Conservation (phyloP, 2,113 vertebrate species). For the human (Homo sapiens) region DNA sequence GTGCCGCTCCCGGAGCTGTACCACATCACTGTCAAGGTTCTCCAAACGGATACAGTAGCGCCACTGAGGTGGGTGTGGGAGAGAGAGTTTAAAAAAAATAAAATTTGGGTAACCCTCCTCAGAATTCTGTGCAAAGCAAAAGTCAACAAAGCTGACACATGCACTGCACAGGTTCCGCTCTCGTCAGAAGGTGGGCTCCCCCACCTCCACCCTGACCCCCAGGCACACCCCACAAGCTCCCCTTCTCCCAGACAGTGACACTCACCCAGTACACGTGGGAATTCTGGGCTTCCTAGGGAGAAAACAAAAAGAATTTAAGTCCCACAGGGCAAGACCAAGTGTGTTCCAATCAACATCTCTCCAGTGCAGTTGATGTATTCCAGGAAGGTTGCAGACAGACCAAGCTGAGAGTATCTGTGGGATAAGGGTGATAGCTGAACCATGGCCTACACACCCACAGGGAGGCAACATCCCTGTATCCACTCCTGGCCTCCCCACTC, state of each 20-base stretch:
- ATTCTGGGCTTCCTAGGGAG: conserved; percentile 95
- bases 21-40: conserved; percentile 95
- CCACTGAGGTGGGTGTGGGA: conserved; percentile 86
- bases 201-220: background rate
- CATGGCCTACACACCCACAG: background rate
- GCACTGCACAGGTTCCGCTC: background rate
- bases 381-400: background rate
- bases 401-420: background rate
- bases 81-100: conserved; percentile 14
- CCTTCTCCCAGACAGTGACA: conserved; percentile 62
- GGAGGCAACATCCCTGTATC: background rate
- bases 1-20: conserved; percentile 96
- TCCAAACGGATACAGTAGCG: conserved; percentile 98
- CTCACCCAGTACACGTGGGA: conserved; percentile 99
- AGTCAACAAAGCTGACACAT: background rate
- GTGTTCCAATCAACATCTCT: conserved; percentile 22
- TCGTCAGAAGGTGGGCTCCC: background rate
- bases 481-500: background rate
- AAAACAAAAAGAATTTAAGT: conserved; percentile 76
- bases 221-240: background rate
- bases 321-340: conserved; percentile 16
- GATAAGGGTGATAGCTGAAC: background rate
- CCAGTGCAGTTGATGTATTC: background rate
- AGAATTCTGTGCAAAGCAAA: background rate
- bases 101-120: background rate